A percentile compares a stretch with the other conserved stretches of the same genome.
Conservation (phyloP, 2,797 vertebrate genomes). For the Leuciscus waleckii region DNA sequence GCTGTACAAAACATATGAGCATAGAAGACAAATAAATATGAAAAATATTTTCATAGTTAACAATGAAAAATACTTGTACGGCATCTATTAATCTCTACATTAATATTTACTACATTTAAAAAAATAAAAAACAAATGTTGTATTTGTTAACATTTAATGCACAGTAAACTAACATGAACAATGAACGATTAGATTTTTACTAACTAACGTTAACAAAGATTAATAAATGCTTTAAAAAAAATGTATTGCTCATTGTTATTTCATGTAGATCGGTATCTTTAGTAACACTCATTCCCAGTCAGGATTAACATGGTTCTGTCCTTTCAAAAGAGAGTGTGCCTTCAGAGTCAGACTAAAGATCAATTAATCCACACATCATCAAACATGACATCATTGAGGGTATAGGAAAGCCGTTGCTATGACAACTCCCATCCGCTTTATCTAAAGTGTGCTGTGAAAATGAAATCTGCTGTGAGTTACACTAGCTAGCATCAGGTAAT, state of each 20-base stretch:
- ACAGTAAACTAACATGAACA: not conserved
- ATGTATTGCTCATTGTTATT: not conserved
- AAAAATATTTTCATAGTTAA: not conserved
- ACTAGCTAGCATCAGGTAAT: not conserved
- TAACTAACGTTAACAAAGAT: not conserved
- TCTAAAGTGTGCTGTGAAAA: not conserved
- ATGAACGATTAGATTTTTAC: not conserved
- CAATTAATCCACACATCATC: constrained; percentile 2
- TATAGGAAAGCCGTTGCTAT: constrained; percentile 24
- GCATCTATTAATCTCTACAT: not conserved
- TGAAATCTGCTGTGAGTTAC: not conserved
- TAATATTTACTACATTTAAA: not conserved
- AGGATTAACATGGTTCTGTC: not conserved
- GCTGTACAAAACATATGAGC: not conserved
- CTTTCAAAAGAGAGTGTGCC: not conserved
- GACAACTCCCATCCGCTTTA: constrained; percentile 17
- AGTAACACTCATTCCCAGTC: not conserved
- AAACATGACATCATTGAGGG: constrained; percentile 36
- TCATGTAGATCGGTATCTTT: not conserved
- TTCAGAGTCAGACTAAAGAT: constrained; percentile 2
- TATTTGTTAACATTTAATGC: not conserved
- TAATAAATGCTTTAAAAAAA: not conserved
- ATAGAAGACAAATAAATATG: not conserved
- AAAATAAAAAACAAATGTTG: not conserved
- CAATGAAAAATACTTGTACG: not conserved